Base-by-base conservation (phyloP, 2,797 vertebrate genomes). In the Buphagus erythrorhynchus region DNA sequence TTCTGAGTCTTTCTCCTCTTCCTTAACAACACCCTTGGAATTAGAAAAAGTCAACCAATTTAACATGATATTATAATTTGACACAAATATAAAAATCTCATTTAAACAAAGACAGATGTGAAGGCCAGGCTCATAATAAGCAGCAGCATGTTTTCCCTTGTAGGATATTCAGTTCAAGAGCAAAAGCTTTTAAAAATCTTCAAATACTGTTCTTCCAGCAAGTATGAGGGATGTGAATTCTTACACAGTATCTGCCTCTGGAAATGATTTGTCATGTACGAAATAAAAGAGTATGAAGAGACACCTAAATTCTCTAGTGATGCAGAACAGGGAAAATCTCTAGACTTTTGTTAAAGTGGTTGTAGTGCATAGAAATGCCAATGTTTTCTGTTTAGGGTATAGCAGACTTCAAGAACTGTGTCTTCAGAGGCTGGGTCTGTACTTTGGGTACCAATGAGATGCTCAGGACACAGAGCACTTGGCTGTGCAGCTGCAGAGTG, bases 21-120 rank as follows among this genome's bases (percentile, higher is more conserved):
- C 95, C 89, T 93, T 95, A 96, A 76, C 91, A 90, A 83, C 12
- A 94, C 31, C 89, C 92, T 96, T 97, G 77, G 91, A 91, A 96
- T 89, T 63, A 93, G 68, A 94, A 94, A 80, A 71, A 91, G 72
- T 85, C 85, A 86, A 48, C 43, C 35, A 19, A 77, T 93, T 96
- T 68, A 85, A 71, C 90, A 69, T 54, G 2, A 38, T 10, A 43
- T 55, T 87, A 88, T 16, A 43, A 54, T 75, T 61, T 55, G 25
- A 58, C 17, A 54, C 22, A 43, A 48, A 51, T n/a, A 65, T 10
- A 46, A 24, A 79, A 73, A 19, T 5, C 0, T 0, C 38, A 58
- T 77, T 85, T 61, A 36, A 85, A 82, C 21, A 13, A 80, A 84
- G 35, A 45, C 25, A 72, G 6, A 3, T 57, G 63, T 62, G 28